Conservation (phyloP, 37 sponge, comb jelly and placozoan genomes). For the Dysidea cf. avara region DNA sequence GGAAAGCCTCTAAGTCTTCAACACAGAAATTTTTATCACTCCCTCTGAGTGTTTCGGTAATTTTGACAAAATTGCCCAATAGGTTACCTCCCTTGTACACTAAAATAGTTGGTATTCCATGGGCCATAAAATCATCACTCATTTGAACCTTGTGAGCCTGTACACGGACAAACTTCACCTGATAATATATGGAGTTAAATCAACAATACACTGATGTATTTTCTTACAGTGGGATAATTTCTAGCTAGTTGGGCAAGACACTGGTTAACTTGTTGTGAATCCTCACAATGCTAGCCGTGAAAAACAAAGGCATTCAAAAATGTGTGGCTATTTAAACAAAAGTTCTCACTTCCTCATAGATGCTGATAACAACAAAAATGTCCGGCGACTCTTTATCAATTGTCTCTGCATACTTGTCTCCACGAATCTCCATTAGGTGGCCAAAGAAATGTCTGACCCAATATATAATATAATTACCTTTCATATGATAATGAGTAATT, state of each 20-base stretch:
- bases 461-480: no score
- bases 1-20: slow-evolving; percentile 69
- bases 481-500: background rate
- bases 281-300: background rate
- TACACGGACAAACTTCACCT: slow-evolving; percentile 78
- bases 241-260: slow-evolving; percentile 55
- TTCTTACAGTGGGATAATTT: slow-evolving; percentile 45
- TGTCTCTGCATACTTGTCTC: slow-evolving; percentile 59
- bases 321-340: background rate
- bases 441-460: slow-evolving; percentile 36
- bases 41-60: slow-evolving; percentile 60
- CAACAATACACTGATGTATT: no score
- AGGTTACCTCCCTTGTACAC: slow-evolving; percentile 69
- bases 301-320: background rate
- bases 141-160: slow-evolving; percentile 51
- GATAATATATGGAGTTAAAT: background rate
- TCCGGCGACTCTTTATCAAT: slow-evolving; percentile 62
- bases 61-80: slow-evolving; percentile 74
- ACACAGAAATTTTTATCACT: slow-evolving; percentile 35
- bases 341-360: slow-evolving; percentile 63
- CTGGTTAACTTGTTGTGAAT: slow-evolving; percentile 47
- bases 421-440: slow-evolving; percentile 51
- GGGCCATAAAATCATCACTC: slow-evolving; percentile 55
- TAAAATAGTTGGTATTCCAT: slow-evolving; percentile 70
- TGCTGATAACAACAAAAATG: slow-evolving; percentile 67